A percentile compares a stretch with the other conserved stretches of the same genome.
Evolutionary conservation across 2,888 invertebrate genomes (phyloP).

Genomic region (Oxystoma pomonae): DNA sequence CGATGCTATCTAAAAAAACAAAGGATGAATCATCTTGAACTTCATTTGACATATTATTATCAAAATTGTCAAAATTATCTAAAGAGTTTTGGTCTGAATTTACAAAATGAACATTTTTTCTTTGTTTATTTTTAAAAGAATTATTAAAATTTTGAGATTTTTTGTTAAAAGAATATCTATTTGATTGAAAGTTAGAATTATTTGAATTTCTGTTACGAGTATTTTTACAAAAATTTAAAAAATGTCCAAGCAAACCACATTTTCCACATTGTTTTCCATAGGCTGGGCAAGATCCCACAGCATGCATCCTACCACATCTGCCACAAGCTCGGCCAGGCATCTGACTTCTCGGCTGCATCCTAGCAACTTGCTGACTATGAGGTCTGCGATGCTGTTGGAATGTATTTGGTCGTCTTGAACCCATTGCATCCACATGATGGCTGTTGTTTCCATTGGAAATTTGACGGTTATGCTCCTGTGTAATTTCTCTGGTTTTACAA

Average conservation of each 20-base stretch:
- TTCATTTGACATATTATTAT: neutral
- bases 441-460: neutral
- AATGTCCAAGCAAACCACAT: no score
- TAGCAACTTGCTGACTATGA: no score
- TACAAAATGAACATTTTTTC: neutral
- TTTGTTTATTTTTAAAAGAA: neutral
- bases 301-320: conserved; percentile 11
- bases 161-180: neutral
- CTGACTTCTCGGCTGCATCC: no score
- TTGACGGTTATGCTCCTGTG: neutral
- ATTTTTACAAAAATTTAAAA: no score
- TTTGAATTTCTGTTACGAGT: neutral
- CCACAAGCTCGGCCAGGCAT: neutral
- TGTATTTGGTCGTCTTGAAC: neutral
- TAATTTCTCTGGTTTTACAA: neutral
- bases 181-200: neutral
- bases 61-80: neutral
- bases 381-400: no score
- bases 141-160: neutral
- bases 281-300: conserved; percentile 12
- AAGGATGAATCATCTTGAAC: neutral
- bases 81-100: neutral
- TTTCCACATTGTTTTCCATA: conserved; percentile 9
- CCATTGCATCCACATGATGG: neutral
- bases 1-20: neutral